phyloP scores from a whole-genome alignment of 2,888 invertebrate genomes.

The Lutraria lutraria region DNA sequence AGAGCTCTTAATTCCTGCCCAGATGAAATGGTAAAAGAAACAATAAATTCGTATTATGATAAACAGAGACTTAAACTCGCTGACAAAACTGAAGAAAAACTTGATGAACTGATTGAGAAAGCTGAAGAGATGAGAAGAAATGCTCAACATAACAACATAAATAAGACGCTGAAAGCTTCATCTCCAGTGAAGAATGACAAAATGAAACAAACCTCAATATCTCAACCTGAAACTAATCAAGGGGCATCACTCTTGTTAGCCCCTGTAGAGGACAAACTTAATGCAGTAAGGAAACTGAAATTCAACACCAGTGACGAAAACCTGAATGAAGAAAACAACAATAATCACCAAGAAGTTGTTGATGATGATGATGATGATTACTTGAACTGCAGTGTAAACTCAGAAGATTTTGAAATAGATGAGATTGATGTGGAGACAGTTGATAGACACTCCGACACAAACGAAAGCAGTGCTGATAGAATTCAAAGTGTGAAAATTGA shows the following conservation, averaged over 20 bases:
- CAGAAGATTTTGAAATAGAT: constrained; percentile 70
- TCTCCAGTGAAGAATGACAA: background rate
- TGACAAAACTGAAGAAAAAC: constrained; percentile 56
- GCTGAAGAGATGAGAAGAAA: constrained; percentile 58
- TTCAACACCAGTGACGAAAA: constrained; percentile 51
- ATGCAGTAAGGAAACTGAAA: constrained; percentile 59
- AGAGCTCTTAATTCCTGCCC: constrained; percentile 73
- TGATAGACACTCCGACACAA: constrained; percentile 40
- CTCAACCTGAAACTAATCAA: constrained; percentile 33
- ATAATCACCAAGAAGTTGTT: constrained; percentile 20
- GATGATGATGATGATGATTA: constrained; percentile 65
- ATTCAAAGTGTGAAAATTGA: background rate
- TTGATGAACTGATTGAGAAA: constrained; percentile 66
- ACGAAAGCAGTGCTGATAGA: background rate
- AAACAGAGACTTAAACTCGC: constrained; percentile 69
- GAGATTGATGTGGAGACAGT: constrained; percentile 71
- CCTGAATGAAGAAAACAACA: background rate
- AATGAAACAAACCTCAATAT: background rate
- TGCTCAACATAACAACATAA: constrained; percentile 37
- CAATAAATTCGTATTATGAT: constrained; percentile 76
- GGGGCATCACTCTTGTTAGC: constrained; percentile 68
- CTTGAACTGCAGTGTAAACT: constrained; percentile 68
- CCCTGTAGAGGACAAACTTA: constrained; percentile 56
- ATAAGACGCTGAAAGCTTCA: background rate
- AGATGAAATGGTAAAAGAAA: constrained; percentile 63